A percentile compares a stretch with the other conserved stretches of the same genome.
Conservation (phyloP, 2,888 invertebrate genomes). For the Erpobdella octoculata region DNA sequence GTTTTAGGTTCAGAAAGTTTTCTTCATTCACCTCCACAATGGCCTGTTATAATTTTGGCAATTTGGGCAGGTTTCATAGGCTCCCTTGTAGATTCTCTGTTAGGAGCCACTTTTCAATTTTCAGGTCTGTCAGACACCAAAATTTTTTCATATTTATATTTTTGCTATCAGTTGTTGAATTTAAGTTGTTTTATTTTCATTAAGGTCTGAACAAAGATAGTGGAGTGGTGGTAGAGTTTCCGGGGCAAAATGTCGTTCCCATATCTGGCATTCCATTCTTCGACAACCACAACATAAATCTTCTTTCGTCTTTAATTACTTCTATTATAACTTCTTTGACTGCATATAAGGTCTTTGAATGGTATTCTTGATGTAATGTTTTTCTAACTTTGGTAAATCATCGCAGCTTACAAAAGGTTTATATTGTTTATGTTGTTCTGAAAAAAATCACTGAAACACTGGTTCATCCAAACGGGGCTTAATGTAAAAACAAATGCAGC, state of each 20-base stretch:
- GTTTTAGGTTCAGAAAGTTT: constrained; percentile 36
- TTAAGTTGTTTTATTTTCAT: neutral
- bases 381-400: no score
- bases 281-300: constrained; percentile 80
- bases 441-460: no score
- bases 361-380: no score
- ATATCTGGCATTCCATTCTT: constrained; percentile 69
- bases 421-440: no score
- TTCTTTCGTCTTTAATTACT: constrained; percentile 69
- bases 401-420: no score
- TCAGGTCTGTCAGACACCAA: no score
- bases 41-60: constrained; percentile 69
- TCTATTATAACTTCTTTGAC: constrained; percentile 43
- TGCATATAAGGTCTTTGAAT: constrained; percentile 36
- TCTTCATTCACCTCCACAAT: constrained; percentile 57
- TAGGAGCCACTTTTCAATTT: constrained; percentile 78
- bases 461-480: no score
- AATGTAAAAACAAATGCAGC: no score
- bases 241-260: constrained; percentile 64
- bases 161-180: no score
- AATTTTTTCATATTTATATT: no score
- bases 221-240: constrained; percentile 66
- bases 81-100: constrained; percentile 70
- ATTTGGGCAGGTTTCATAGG: constrained; percentile 70
- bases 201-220: constrained; percentile 61